Evolutionary conservation across 2,113 vertebrate genomes (phyloP).

Genomic region (Parus major): DNA sequence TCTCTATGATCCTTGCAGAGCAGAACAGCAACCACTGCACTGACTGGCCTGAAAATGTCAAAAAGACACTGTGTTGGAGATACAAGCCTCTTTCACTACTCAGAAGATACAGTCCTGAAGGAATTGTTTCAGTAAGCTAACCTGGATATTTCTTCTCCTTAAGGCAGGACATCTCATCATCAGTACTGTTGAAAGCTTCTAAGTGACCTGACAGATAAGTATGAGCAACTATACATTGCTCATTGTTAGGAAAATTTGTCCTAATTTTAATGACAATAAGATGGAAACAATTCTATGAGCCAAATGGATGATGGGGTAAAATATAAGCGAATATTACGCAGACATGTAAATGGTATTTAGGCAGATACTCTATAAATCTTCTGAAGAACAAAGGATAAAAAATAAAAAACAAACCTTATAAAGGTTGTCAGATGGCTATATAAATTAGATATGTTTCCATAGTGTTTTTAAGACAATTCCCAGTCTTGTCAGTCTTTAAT

Average conservation of each 20-base stretch:
- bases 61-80: background rate
- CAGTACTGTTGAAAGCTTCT: background rate
- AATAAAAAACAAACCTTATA: background rate
- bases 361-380: background rate
- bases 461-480: background rate
- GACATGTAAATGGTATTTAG: background rate
- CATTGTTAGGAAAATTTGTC: background rate
- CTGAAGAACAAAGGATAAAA: background rate
- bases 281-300: background rate
- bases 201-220: background rate
- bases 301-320: background rate
- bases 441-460: background rate
- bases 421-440: background rate
- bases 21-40: background rate
- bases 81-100: background rate
- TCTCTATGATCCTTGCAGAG: background rate
- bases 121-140: background rate
- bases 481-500: background rate
- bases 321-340: background rate
- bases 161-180: background rate
- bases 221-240: background rate
- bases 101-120: background rate
- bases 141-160: background rate
- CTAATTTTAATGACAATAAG: background rate
- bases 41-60: background rate